Conservation (phyloP, 92 coral and sea anemone genomes). For the Palythoa grandiflora region DNA sequence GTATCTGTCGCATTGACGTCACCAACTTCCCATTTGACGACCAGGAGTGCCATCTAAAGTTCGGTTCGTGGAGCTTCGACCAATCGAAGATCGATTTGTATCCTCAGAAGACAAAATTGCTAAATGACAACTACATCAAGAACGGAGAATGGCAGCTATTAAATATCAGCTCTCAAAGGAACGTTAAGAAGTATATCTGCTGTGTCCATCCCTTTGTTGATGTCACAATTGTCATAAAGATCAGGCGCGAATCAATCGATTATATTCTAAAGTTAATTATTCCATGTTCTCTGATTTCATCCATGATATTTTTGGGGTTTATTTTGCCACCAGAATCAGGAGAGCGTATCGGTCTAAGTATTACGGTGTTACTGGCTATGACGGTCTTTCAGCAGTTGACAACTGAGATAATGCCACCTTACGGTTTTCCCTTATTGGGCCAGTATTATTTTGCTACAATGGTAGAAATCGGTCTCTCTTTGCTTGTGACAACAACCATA, state of each 20-base stretch:
- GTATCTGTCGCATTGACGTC: slow-evolving; percentile 72
- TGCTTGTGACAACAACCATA: slow-evolving; percentile 66
- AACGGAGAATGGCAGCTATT: slow-evolving; percentile 73
- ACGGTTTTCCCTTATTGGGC: slow-evolving; percentile 68
- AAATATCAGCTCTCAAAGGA: slow-evolving; percentile 48
- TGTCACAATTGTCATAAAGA: slow-evolving; percentile 46
- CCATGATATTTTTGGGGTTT: slow-evolving; percentile 75
- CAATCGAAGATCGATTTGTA: slow-evolving; percentile 59
- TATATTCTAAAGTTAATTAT: slow-evolving; percentile 68
- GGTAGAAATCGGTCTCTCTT: slow-evolving; percentile 67
- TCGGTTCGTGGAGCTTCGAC: slow-evolving; percentile 74
- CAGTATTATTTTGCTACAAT: slow-evolving; percentile 73
- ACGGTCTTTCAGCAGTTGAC: slow-evolving; percentile 74
- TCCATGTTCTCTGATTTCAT: slow-evolving; percentile 72
- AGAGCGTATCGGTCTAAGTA: slow-evolving; percentile 70
- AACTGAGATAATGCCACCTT: slow-evolving; percentile 71
- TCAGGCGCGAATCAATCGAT: slow-evolving; percentile 66
- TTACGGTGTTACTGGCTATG: slow-evolving; percentile 72
- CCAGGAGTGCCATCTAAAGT: slow-evolving; percentile 65
- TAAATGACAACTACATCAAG: slow-evolving; percentile 56
- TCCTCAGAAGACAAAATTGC: slow-evolving; percentile 7
- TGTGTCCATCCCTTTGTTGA: slow-evolving; percentile 65
- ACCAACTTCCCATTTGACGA: slow-evolving; percentile 76
- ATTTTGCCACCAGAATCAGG: slow-evolving; percentile 75
- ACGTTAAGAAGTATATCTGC: slow-evolving; percentile 53